Base-by-base conservation (phyloP, 2,888 invertebrate genomes). In the Hoplodrina blanda region DNA sequence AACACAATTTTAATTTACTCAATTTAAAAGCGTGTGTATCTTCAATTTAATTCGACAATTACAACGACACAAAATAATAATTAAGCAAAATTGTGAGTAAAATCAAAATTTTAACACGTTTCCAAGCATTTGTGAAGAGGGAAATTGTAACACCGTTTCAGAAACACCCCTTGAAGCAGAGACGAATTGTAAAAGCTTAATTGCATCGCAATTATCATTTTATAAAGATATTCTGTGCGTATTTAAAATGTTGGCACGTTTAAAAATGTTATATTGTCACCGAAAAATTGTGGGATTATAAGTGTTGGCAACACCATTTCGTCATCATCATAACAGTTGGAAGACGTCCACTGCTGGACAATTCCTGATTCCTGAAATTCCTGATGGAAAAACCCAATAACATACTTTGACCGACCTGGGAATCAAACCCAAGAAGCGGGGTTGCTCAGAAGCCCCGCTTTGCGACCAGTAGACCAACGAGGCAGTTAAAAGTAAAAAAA, bases 141-240 rank as follows among this genome's bases (percentile, higher is more conserved):
- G 44, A 44, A 62, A 46, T 63, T 80, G 53, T 69, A 20, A 55
- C 54, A 5, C 41, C 30, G 37, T 63, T 80, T 54, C 30, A 68
- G 62, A 37, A 53, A 55, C 19, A 49, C 37, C n/a, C 4, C 15
- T 53, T 59, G 8, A 50, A 44, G 19, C 30, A 25, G 56, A 53
- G 41, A 46, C 53, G 59, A 72, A 59, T 33, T 3, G 37, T 57
- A 46, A 73, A 60, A 60, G 60, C 69, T 77, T 80, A 72, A 82
- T 77, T 70, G 67, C 53, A 54, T 7, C 53, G 25, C 61, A 63
- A 77, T 77, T 83, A 83, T 69, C 55, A 17, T 65, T 71, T 69
- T 33, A 33, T 56, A 41, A 71, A 63, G 0, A 52, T 62, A 41
- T 80, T 79, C 63, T 41, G 19, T 61, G n/a, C 30, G 25, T 52